These are phyloP conservation scores for Etheostoma perlongum DNA, from an alignment of 2,797 vertebrate species.

Conservation along the genomic window DNA sequence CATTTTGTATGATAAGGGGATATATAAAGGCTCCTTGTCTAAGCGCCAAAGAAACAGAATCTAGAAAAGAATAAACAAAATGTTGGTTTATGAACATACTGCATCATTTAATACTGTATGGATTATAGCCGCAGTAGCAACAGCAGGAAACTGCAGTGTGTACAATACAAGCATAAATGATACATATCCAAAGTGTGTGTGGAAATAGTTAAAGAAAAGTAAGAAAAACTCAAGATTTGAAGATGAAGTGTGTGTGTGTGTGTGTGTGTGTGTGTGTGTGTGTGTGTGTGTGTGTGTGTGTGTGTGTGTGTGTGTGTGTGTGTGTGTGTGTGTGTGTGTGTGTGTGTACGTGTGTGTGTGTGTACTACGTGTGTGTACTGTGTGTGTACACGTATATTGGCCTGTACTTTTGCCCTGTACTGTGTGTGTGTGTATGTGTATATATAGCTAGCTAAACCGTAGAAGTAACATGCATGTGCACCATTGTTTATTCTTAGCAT, in stretches of 20 bases:
- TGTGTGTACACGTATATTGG: too few species aligned
- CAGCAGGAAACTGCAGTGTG: neutral
- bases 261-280: too few species aligned
- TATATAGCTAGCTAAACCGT: too few species aligned
- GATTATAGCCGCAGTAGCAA: neutral
- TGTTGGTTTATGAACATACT: neutral
- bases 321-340: too few species aligned
- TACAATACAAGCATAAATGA: neutral
- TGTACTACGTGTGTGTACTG: too few species aligned
- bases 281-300: too few species aligned
- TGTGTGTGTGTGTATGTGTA: too few species aligned
- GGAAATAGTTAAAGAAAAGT: neutral
- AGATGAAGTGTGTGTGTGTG: neutral
- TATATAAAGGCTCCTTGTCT: constrained; percentile 11
- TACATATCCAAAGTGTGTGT: neutral
- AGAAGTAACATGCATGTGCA: neutral
- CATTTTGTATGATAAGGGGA: constrained; percentile 40
- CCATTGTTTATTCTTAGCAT: neutral
- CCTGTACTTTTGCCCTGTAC: too few species aligned
- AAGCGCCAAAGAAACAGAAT: neutral
- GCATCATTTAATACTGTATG: neutral
- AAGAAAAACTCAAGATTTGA: neutral
- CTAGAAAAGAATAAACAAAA: neutral
- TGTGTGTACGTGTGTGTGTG: too few species aligned
- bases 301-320: too few species aligned